Conservation (phyloP, 64 coral and sea anemone species). For the Pocillopora verrucosa region DNA sequence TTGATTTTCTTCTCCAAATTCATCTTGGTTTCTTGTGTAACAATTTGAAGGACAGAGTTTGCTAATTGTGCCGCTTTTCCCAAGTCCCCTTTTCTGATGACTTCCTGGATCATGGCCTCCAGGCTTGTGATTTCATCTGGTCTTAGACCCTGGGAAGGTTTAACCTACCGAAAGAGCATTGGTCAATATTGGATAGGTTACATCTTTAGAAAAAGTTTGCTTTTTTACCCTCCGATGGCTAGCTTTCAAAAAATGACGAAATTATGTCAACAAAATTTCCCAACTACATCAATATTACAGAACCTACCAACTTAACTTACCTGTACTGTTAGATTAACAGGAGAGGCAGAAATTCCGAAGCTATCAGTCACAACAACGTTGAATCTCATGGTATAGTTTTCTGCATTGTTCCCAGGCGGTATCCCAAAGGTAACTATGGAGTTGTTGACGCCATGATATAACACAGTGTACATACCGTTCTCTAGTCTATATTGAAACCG, state of each 20-base stretch:
- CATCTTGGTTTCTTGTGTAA: background rate
- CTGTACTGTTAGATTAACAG: too few species aligned
- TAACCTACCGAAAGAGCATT: background rate
- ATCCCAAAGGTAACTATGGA: too few species aligned
- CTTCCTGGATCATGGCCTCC: background rate
- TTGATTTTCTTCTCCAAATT: background rate
- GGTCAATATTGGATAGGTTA: too few species aligned
- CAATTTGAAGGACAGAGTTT: slow-evolving; percentile 4
- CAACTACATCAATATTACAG: too few species aligned
- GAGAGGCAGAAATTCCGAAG: background rate
- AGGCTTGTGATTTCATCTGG: background rate
- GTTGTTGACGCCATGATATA: too few species aligned
- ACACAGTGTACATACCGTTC: too few species aligned
- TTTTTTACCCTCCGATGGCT: too few species aligned
- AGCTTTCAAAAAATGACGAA: too few species aligned
- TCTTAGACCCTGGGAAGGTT: background rate
- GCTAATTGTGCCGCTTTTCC: slow-evolving; percentile 19
- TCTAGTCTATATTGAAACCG: background rate
- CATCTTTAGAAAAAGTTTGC: too few species aligned
- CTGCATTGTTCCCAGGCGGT: background rate
- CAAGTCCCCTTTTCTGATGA: background rate
- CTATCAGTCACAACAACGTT: background rate
- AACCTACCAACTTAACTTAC: too few species aligned
- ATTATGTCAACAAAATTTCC: too few species aligned
- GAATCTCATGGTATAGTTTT: background rate